Evolutionary conservation across 2,113 vertebrate genomes (phyloP).

Genomic region (Redunca redunca): DNA sequence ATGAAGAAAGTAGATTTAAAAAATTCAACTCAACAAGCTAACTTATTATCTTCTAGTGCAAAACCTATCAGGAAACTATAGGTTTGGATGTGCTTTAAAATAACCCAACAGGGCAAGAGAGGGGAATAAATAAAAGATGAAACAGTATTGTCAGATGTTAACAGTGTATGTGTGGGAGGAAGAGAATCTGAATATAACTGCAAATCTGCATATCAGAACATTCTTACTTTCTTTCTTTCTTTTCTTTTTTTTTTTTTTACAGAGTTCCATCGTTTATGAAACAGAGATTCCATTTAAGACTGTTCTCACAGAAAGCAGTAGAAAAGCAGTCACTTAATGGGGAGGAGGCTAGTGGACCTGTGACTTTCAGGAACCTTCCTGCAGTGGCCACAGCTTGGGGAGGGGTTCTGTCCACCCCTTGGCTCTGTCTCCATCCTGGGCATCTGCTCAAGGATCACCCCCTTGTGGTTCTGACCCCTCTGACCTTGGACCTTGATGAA

Average conservation of each 20-base stretch:
- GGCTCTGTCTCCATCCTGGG: neutral
- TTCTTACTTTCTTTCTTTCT: neutral
- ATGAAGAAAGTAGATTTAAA: neutral
- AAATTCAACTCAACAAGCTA: neutral
- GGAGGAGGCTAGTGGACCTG: neutral
- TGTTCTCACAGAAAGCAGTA: neutral
- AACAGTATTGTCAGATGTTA: neutral
- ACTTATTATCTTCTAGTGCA: neutral
- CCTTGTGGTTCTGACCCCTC: neutral
- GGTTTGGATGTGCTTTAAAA: constrained; percentile 20
- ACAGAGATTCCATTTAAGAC: neutral
- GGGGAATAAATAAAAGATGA: neutral
- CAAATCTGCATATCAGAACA: neutral
- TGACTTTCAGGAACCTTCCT: neutral
- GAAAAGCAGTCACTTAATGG: neutral
- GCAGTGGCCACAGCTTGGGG: neutral
- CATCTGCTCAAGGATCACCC: neutral
- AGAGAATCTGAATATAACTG: neutral
- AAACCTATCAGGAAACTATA: neutral
- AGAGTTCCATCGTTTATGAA: neutral
- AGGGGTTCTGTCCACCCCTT: fast-evolving
- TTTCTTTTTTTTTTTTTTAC: neutral
- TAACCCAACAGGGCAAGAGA: neutral
- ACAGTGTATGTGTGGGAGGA: neutral
- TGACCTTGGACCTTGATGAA: neutral